phyloP scores from a whole-genome alignment of 2,113 vertebrate species.

The Penelope pileata region DNA sequence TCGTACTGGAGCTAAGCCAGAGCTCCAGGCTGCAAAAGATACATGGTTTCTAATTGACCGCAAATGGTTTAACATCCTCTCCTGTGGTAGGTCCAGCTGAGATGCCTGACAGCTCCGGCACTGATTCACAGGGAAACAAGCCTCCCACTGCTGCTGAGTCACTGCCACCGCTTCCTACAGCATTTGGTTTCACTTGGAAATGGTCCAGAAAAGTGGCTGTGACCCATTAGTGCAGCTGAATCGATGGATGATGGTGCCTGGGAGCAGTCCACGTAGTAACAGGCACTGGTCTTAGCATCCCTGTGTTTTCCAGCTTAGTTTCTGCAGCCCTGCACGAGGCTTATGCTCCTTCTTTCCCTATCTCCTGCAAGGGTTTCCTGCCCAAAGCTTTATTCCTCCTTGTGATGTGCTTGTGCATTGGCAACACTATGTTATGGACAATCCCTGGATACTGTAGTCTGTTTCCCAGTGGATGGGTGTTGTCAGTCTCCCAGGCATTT shows the following conservation, averaged over 20 bases:
- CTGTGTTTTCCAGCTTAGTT: not conserved
- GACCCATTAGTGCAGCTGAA: not conserved
- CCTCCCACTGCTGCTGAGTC: not conserved
- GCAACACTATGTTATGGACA: accelerated
- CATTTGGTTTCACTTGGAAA: not conserved
- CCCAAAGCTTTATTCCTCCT: not conserved
- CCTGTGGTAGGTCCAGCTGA: not conserved
- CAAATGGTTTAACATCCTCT: not conserved
- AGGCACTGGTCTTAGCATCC: accelerated
- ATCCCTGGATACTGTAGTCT: too few relatives aligned
- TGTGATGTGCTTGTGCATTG: accelerated
- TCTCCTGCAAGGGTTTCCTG: not conserved
- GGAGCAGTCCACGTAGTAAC: accelerated
- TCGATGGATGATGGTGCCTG: not conserved
- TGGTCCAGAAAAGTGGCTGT: not conserved
- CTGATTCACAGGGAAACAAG: not conserved
- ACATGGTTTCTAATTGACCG: not conserved
- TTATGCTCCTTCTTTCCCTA: accelerated
- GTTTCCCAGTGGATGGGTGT: accelerated
- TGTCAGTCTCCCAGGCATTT: not conserved
- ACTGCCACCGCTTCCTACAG: not conserved
- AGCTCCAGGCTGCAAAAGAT: not conserved
- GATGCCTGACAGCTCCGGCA: not conserved
- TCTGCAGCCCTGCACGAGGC: not conserved
- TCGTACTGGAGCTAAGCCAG: not conserved